Evolutionary conservation across 2,113 vertebrate species (phyloP), one percentile per base, ranked within the genome.

Genomic region (Carassius gibelio): DNA sequence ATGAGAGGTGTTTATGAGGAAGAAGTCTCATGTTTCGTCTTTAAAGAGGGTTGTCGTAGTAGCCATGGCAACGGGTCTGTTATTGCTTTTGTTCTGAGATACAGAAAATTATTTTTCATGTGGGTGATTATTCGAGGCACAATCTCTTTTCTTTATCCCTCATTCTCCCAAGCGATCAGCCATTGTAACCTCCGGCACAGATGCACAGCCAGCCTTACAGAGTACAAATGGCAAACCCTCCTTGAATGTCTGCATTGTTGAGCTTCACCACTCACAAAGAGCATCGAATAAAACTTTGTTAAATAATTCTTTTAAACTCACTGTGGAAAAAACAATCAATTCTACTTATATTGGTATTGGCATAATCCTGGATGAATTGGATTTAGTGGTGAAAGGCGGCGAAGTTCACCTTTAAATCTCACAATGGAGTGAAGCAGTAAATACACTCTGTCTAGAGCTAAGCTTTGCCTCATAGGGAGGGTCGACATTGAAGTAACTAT

Each of bases 41-140:
- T 72, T 76, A 68, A 80, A 81, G 42, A 81, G 79, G 61, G 42
- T 19, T 85, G 64, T 42, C 1, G 87, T 85, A 52, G 87, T 85
- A 52, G 69, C 87, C 80, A 88, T 88, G 75, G 87, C 19, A 62
- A 88, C 80, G 4, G 38, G 48, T 85, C 84, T 85, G 79, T 76
- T 79, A 85, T 77, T 79, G 62, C 66, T 78, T 85, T 88, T 88
- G 87, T 88, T 85, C 85, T 64, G 61, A 15, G 45, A 69, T 79
- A 30, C 17, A 71, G 74, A 75, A 88, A 75, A 82, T 77, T n/a
- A 82, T 80, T 82, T 82, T 82, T 82, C 79, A 64, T 59, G 36
- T 17, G 48, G 42, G 11, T 83, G 45, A 50, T 85, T 61, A 77
- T 78, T 69, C 78, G 10, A 71, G 30, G 81, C 15, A 69, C 50